phyloP scores from a whole-genome alignment of 2,113 vertebrate genomes.

The Atractosteus spatula region DNA sequence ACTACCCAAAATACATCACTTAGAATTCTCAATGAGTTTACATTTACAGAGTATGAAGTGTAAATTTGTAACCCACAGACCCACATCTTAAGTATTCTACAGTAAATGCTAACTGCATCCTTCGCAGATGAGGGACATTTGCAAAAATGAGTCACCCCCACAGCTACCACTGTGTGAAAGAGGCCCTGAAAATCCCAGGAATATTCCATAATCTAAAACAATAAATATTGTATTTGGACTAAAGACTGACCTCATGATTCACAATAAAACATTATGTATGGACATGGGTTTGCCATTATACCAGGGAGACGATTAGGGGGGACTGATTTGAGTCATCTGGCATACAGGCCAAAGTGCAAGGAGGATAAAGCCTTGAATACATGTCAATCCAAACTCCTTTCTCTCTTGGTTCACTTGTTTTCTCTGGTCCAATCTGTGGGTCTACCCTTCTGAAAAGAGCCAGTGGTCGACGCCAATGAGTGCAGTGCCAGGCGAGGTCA shows the following conservation, averaged over 20 bases:
- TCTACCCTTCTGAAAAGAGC: not conserved
- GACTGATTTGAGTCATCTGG: not conserved
- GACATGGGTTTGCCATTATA: not conserved
- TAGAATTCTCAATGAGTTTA: too few species aligned
- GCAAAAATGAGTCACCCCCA: too few species aligned
- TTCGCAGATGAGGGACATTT: too few species aligned
- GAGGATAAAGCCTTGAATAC: not conserved
- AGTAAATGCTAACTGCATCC: too few species aligned
- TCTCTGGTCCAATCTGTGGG: not conserved
- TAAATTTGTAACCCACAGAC: too few species aligned
- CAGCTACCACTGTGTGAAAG: too few species aligned
- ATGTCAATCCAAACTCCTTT: conserved; percentile 1
- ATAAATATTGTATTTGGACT: not conserved
- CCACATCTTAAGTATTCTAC: too few species aligned
- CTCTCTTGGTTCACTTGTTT: not conserved
- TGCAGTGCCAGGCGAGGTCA: not conserved
- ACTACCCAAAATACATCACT: too few species aligned
- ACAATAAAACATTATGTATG: not conserved
- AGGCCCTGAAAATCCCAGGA: not conserved
- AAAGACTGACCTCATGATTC: not conserved
- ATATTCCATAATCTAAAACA: not conserved
- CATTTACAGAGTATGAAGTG: too few species aligned
- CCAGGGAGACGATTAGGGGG: conserved; percentile 1
- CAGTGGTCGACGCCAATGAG: not conserved
- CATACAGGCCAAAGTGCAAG: not conserved